A percentile compares a stretch with the other conserved stretches of the same genome.
Conservation (phyloP, 2,888 invertebrate genomes). For the Pyrocoelia pectoralis region DNA sequence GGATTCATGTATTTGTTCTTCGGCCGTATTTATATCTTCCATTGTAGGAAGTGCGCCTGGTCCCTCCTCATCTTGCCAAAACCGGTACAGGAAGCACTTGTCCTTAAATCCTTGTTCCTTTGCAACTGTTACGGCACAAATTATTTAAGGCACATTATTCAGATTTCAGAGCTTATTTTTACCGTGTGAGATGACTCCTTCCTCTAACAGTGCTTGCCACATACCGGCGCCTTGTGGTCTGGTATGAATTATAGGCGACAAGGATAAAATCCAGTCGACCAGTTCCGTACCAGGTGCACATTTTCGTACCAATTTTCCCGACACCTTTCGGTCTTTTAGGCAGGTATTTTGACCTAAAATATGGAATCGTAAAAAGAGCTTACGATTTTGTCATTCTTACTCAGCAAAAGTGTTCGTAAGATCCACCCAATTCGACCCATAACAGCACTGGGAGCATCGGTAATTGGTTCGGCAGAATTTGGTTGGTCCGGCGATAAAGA, state of each 20-base stretch:
- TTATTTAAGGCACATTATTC: not conserved
- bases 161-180: conserved; percentile 44
- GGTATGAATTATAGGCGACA: conserved; percentile 69
- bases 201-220: conserved; percentile 85
- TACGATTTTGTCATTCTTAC: conserved; percentile 57
- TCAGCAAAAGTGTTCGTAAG: conserved; percentile 71
- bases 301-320: conserved; percentile 69
- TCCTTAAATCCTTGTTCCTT: conserved; percentile 84
- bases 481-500: conserved; percentile 70
- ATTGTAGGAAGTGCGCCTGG: conserved; percentile 63
- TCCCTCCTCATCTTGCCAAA: conserved; percentile 76
- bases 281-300: conserved; percentile 82
- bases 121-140: conserved; percentile 63
- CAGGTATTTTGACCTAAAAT: conserved; percentile 62
- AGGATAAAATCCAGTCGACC: conserved; percentile 79
- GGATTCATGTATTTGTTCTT: conserved; percentile 73
- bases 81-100: conserved; percentile 83
- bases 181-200: conserved; percentile 81
- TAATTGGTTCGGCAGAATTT: conserved; percentile 72
- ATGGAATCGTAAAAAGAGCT: no score
- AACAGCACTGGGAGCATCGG: conserved; percentile 71
- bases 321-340: conserved; percentile 63
- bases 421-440: conserved; percentile 76
- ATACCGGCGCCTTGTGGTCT: conserved; percentile 79
- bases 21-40: conserved; percentile 70